Percentiles rank a stretch among this genome's conserved stretches.
phyloP scores from a whole-genome alignment of 2,888 invertebrate genomes.

The Stenotaenia linearis region DNA sequence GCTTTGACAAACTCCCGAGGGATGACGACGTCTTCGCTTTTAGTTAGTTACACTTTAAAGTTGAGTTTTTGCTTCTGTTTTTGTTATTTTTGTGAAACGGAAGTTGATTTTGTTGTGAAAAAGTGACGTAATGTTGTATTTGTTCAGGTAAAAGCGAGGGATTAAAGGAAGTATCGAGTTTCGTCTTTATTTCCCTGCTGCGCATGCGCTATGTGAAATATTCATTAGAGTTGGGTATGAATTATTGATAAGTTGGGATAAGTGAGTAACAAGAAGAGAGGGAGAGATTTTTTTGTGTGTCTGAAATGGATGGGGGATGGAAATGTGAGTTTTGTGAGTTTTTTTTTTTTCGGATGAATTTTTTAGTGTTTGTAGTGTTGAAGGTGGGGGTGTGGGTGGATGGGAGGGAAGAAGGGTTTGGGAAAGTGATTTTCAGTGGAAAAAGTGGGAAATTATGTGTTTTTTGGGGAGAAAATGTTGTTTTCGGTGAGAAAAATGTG shows the following conservation, averaged over 20 bases:
- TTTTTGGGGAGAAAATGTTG: too few species aligned
- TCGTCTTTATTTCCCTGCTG: not conserved
- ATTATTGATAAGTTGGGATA: constrained; percentile 14
- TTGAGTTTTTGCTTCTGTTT: too few species aligned
- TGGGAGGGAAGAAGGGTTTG: too few species aligned
- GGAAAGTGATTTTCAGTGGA: too few species aligned
- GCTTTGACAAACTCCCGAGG: constrained; percentile 5
- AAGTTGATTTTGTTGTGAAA: not conserved
- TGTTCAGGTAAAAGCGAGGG: not conserved
- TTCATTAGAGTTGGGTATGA: constrained; percentile 16
- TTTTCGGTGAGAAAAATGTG: too few species aligned
- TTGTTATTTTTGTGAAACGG: too few species aligned
- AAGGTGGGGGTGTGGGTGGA: not conserved
- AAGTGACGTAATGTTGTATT: not conserved
- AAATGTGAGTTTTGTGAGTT: too few species aligned
- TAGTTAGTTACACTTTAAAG: not conserved
- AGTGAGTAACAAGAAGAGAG: not conserved
- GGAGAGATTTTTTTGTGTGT: too few species aligned
- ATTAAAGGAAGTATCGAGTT: not conserved
- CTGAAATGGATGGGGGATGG: not conserved
- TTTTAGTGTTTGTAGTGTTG: too few species aligned
- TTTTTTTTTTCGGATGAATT: too few species aligned
- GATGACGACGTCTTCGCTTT: not conserved
- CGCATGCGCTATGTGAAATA: constrained; percentile 27
- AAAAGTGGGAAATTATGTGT: too few species aligned